phyloP scores from a whole-genome alignment of 2,888 invertebrate genomes.

The Deroplatys truncata region DNA sequence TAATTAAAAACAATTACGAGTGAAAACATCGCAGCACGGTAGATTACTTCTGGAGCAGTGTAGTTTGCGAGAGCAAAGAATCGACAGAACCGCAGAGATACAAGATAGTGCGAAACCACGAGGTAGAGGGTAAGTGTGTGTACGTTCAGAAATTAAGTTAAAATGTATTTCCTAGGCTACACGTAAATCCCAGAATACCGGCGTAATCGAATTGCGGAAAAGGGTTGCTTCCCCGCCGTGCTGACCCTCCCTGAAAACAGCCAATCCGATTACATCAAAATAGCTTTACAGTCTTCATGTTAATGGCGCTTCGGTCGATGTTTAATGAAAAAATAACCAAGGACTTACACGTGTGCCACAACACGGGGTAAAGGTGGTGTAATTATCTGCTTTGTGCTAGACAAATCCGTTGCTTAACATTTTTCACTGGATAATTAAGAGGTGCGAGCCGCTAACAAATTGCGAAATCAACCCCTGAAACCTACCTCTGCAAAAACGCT shows the following conservation, averaged over 20 bases:
- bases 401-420: background rate
- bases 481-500: no score
- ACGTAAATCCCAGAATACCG: background rate
- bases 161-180: background rate
- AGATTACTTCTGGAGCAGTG: no score
- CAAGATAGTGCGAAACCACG: background rate
- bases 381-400: no score
- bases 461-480: background rate
- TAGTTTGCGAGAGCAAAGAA: no score
- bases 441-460: background rate
- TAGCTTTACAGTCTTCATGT: background rate
- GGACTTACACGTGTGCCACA: background rate
- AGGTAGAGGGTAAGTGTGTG: background rate
- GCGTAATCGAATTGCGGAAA: background rate
- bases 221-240: background rate
- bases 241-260: background rate
- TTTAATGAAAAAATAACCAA: background rate
- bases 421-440: background rate
- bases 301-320: background rate
- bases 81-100: no score
- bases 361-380: background rate
- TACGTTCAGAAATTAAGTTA: background rate
- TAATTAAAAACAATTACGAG: no score
- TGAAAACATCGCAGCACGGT: no score
- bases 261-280: background rate